These are phyloP conservation scores for Paraplagusia blochii DNA, from an alignment of 2,113 vertebrate species.

Conservation along the genomic window DNA sequence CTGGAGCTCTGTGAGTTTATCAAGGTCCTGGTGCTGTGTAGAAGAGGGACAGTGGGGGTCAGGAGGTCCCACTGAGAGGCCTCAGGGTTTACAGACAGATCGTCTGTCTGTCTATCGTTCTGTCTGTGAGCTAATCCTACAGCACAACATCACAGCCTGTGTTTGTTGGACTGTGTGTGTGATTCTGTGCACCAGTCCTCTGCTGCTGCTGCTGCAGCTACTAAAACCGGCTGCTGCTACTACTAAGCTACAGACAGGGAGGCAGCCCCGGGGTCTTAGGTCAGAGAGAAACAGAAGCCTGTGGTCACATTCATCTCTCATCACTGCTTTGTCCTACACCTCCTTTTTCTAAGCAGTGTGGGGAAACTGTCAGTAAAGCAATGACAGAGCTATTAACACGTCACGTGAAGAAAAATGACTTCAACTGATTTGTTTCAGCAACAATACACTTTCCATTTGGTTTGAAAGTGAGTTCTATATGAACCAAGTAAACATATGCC, in stretches of 20 bases:
- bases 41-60: conserved; percentile 21
- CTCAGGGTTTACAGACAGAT: conserved; percentile 47
- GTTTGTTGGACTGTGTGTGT: too few relatives aligned
- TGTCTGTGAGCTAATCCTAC: conserved; percentile 58
- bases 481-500: too few relatives aligned
- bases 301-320: conserved; percentile 45
- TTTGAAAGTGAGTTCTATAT: background rate
- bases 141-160: conserved; percentile 16
- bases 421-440: background rate
- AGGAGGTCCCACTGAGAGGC: conserved; percentile 46
- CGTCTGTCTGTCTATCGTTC: conserved; percentile 49
- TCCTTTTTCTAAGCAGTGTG: conserved; percentile 5
- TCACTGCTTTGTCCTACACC: conserved; percentile 43
- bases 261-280: conserved; percentile 40
- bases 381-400: conserved; percentile 1
- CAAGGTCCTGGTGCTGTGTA: conserved; percentile 13
- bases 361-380: background rate
- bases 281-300: conserved; percentile 57
- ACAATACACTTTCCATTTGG: background rate
- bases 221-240: background rate
- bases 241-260: conserved; percentile 22
- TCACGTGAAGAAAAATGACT: background rate
- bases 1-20: conserved; percentile 20
- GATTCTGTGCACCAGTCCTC: too few relatives aligned
- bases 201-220: too few relatives aligned